Evolutionary conservation across 2,113 vertebrate genomes (phyloP), one percentile per base, ranked within the genome.

Genomic region (Glaucomys volans): DNA sequence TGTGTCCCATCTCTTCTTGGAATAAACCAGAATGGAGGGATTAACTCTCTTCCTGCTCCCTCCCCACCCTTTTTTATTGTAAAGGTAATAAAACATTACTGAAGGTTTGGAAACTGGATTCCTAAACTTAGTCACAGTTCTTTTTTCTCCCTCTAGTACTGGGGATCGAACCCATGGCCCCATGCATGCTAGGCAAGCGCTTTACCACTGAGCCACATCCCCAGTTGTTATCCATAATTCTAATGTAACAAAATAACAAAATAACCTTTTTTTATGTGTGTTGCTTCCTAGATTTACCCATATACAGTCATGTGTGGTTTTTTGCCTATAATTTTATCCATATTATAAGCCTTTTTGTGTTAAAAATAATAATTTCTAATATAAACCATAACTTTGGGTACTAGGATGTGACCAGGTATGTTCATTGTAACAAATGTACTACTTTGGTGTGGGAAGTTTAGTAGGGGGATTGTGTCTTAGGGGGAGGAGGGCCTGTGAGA

Each of bases 291-390:
- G 77, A 69, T 37, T 87, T 95, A 40, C 32, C 42, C n/a, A 64
- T 42, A 50, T 54, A 4, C 47, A 69, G 71, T 96, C 54, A 86
- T 95, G n/a, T 52, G n/a, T n/a, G n/a, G n/a, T n/a, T n/a, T 86
- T 96, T 88, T 89, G 72, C 47, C 40, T 92, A 18, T 81, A 85
- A 66, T 94, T 96, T 83, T 89, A 91, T 66, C n/a, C n/a, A 67
- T 90, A 64, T 64, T 59, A 40, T 83, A 93, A n/a, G 30, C 64
- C 32, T 80, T 92, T 88, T 88, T n/a, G 28, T 87, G 47, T 47
- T 92, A 75, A 83, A 79, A 84, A 81, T 81, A 83, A 76, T 82
- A 30, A 66, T 91, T 52, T 87, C 32, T 74, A 26, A 72, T 74
- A 30, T 88, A 95, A 97, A 74, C 24, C 42, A 4, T 90, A 72